phyloP scores from a whole-genome alignment of 1,140 invertebrate species.

The Polyergus mexicanus region DNA sequence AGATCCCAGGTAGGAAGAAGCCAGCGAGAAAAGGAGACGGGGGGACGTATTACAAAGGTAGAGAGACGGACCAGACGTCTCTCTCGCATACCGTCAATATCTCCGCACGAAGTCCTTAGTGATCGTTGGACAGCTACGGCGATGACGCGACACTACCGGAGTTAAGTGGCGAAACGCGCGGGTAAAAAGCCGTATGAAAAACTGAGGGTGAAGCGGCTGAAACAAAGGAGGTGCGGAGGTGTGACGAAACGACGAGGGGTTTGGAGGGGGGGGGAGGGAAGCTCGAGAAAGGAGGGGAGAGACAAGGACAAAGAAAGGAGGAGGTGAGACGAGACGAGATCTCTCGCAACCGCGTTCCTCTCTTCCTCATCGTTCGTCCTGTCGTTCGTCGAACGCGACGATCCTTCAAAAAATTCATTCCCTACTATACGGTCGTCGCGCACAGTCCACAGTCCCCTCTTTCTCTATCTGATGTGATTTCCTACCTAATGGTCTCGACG shows the following conservation, averaged over 20 bases:
- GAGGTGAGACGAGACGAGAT: conserved; percentile 18
- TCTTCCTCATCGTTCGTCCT: conserved; percentile 48
- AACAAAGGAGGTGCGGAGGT: conserved; percentile 83
- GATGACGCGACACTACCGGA: conserved; percentile 85
- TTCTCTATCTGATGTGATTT: conserved; percentile 51
- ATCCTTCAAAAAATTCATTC: conserved; percentile 71
- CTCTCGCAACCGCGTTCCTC: conserved; percentile 12
- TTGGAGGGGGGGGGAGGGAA: conserved; percentile 36
- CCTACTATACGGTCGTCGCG: conserved; percentile 49
- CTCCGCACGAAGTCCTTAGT: conserved; percentile 68
- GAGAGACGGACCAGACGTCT: conserved; percentile 57
- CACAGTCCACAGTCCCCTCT: conserved; percentile 4
- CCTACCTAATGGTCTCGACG: conserved; percentile 61
- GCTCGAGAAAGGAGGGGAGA: neutral
- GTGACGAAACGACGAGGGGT: conserved; percentile 81
- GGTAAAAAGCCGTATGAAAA: conserved; percentile 82
- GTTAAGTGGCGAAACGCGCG: conserved; percentile 86
- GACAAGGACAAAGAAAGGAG: neutral
- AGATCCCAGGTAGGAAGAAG: neutral
- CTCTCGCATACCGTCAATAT: conserved; percentile 76
- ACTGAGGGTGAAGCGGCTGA: conserved; percentile 82
- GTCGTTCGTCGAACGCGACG: conserved; percentile 47
- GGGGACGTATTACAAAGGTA: conserved; percentile 58
- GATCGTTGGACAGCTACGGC: conserved; percentile 72
- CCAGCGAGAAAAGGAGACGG: conserved; percentile 49